Evolutionary conservation across 1,140 invertebrate species (phyloP).

Genomic region (Leptinotarsa texana): DNA sequence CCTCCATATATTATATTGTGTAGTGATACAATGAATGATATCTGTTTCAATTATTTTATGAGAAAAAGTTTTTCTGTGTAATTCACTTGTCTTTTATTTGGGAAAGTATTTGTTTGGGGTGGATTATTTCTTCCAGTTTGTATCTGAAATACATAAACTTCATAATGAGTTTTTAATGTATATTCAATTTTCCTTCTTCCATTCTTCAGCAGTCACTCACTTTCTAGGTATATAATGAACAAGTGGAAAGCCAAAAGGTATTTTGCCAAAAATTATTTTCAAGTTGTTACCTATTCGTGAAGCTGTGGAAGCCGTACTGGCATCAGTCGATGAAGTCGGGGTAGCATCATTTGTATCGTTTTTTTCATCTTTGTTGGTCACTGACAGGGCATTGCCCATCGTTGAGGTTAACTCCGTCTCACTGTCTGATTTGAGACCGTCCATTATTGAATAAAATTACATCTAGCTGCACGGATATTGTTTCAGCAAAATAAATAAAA

Average conservation of each 20-base stretch:
- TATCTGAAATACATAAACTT: too few relatives aligned
- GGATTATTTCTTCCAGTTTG: too few relatives aligned
- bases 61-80: too few relatives aligned
- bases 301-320: constrained; percentile 36
- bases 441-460: constrained; percentile 66
- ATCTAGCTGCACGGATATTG: not conserved
- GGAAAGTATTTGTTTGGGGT: too few relatives aligned
- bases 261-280: not conserved
- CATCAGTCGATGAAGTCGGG: constrained; percentile 49
- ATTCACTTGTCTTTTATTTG: too few relatives aligned
- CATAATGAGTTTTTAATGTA: too few relatives aligned
- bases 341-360: constrained; percentile 45
- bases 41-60: too few relatives aligned
- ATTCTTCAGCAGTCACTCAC: too few relatives aligned
- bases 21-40: too few relatives aligned
- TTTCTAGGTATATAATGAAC: not conserved
- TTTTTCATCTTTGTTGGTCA: constrained; percentile 43
- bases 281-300: constrained; percentile 36
- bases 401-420: constrained; percentile 48
- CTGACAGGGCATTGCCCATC: constrained; percentile 39
- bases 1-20: too few relatives aligned
- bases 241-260: not conserved
- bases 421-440: constrained; percentile 39
- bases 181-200: too few relatives aligned
- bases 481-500: too few relatives aligned